phyloP scores from a whole-genome alignment of 1,140 invertebrate genomes.

The Drosophila lacteicornis region DNA sequence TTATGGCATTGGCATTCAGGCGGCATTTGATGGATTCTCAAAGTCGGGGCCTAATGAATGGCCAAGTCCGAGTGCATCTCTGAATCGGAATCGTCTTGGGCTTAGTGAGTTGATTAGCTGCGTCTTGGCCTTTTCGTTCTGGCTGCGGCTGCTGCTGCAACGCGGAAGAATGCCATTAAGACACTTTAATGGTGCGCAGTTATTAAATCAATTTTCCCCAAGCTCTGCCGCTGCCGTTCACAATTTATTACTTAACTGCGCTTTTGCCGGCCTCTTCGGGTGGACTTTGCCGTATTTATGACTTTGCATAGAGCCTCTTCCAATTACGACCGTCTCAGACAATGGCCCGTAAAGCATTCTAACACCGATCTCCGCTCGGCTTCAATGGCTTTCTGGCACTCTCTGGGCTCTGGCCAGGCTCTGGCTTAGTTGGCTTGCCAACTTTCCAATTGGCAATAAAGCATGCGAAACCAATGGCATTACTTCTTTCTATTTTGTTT shows the following conservation, averaged over 20 bases:
- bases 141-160: constrained; percentile 14
- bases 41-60: constrained; percentile 52
- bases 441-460: constrained; percentile 83
- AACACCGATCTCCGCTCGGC: constrained; percentile 58
- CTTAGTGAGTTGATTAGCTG: constrained; percentile 35
- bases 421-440: constrained; percentile 52
- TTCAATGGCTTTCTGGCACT: constrained; percentile 63
- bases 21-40: constrained; percentile 63
- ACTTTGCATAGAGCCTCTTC: constrained; percentile 62
- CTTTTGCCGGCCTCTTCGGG: constrained; percentile 23
- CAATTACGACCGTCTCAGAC: constrained; percentile 74
- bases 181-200: constrained; percentile 71
- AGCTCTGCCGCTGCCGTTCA: constrained; percentile 20
- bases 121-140: constrained; percentile 5
- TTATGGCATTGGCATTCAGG: constrained; percentile 75
- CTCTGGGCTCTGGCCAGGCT: constrained; percentile 12
- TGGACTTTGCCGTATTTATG: constrained; percentile 56
- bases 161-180: constrained; percentile 78
- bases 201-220: constrained; percentile 74
- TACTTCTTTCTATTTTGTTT: constrained; percentile 46
- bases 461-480: constrained; percentile 77
- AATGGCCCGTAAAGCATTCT: constrained; percentile 81
- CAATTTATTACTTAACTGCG: constrained; percentile 73
- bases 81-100: constrained; percentile 4
- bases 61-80: constrained; percentile 25